Percentiles rank a stretch among this genome's conserved stretches.
Evolutionary conservation across 2,113 vertebrate genomes (phyloP).

Genomic region (Pandion haliaetus): DNA sequence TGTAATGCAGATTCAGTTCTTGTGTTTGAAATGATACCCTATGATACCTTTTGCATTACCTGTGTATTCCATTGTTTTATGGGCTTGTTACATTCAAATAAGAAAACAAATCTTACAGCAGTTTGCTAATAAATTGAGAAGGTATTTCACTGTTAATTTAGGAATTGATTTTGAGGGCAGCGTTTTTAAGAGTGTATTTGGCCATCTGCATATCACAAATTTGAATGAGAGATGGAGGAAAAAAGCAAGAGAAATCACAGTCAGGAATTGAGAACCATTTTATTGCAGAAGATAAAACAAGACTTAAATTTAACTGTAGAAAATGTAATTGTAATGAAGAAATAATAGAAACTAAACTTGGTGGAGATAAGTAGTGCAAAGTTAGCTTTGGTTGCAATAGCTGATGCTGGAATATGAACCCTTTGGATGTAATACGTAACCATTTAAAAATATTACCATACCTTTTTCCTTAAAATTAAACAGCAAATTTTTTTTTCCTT

Average conservation of each 20-base stretch:
- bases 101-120: not conserved
- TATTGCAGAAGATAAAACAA: constrained; percentile 32
- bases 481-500: not conserved
- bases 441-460: not conserved
- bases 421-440: not conserved
- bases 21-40: not conserved
- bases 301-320: not conserved
- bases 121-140: not conserved
- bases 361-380: constrained; percentile 8
- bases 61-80: not conserved
- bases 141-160: constrained; percentile 46
- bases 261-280: not conserved
- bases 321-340: not conserved
- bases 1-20: not conserved
- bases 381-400: not conserved
- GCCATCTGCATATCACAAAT: not conserved
- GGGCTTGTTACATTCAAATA: not conserved
- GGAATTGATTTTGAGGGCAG: constrained; percentile 45
- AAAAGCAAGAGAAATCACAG: constrained; percentile 26
- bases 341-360: constrained; percentile 11
- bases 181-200: not conserved
- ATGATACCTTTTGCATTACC: not conserved
- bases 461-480: not conserved
- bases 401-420: not conserved
- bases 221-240: not conserved